Evolutionary conservation across 2,888 invertebrate species (phyloP).

Genomic region (Drosophila diplacantha): DNA sequence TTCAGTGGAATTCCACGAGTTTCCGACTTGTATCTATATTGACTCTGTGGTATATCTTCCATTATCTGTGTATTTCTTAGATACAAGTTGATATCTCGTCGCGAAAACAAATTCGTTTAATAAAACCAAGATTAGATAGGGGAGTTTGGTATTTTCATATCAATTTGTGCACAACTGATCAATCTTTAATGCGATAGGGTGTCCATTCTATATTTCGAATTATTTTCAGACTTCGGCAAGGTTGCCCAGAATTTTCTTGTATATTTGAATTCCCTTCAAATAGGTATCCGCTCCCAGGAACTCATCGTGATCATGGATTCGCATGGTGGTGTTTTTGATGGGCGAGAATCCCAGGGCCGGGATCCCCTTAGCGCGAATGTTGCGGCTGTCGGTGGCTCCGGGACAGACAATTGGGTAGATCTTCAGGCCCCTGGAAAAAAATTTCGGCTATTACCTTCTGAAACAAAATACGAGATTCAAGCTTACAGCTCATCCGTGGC

Average conservation of each 20-base stretch:
- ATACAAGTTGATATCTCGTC: slow-evolving; percentile 8
- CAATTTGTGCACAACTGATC: slow-evolving; percentile 23
- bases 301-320: slow-evolving; percentile 95
- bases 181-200: slow-evolving; percentile 30
- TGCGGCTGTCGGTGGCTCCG: slow-evolving; percentile 94
- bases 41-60: neutral
- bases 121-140: slow-evolving; percentile 14
- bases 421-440: slow-evolving; percentile 81
- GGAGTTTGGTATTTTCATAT: slow-evolving; percentile 1
- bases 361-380: slow-evolving; percentile 85
- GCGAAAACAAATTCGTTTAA: slow-evolving; percentile 14
- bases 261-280: slow-evolving; percentile 89
- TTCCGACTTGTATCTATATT: neutral
- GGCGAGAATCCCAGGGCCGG: slow-evolving; percentile 96
- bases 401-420: slow-evolving; percentile 87
- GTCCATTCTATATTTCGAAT: slow-evolving; percentile 13
- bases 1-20: neutral
- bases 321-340: slow-evolving; percentile 88
- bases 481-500: slow-evolving; percentile 80
- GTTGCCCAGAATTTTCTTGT: slow-evolving; percentile 73
- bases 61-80: neutral
- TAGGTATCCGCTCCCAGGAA: slow-evolving; percentile 87
- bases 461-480: neutral
- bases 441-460: neutral
- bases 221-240: slow-evolving; percentile 63